Evolutionary conservation across 2,888 invertebrate species (phyloP).

Genomic region (Baccha elongata): DNA sequence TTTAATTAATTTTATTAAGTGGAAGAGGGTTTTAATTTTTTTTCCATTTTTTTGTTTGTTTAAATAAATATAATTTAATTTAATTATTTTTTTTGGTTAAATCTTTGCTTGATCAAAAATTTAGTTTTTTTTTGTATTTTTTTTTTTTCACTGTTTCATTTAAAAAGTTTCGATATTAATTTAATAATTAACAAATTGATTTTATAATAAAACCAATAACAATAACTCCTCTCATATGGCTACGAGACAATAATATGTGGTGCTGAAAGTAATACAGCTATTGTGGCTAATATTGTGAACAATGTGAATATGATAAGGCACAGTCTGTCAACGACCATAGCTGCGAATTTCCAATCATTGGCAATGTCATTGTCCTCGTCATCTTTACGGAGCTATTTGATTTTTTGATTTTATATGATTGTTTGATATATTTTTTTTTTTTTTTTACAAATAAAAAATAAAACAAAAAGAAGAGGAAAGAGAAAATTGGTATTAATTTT

Average conservation of each 20-base stretch:
- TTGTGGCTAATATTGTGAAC: constrained; percentile 98
- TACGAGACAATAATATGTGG: constrained; percentile 88
- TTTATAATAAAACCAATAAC: constrained; percentile 84
- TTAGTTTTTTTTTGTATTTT: constrained; percentile 72
- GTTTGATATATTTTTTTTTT: constrained; percentile 32
- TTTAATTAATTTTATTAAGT: constrained; percentile 63
- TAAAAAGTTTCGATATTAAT: constrained; percentile 83
- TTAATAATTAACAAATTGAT: constrained; percentile 84
- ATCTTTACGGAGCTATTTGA: constrained; percentile 93
- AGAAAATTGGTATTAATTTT: too few relatives aligned
- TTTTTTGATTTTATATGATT: constrained; percentile 41
- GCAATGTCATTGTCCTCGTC: constrained; percentile 97
- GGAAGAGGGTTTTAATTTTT: constrained; percentile 74
- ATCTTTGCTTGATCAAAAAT: constrained; percentile 74
- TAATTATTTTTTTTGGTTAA: constrained; percentile 73
- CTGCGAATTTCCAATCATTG: constrained; percentile 99
- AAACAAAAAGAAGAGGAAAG: not conserved
- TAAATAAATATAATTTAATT: constrained; percentile 73
- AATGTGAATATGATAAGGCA: constrained; percentile 99
- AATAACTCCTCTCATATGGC: constrained; percentile 83
- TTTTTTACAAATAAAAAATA: not conserved
- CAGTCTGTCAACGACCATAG: constrained; percentile 99
- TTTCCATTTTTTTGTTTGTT: constrained; percentile 74
- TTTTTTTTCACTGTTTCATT: constrained; percentile 78
- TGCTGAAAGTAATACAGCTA: constrained; percentile 97